phyloP scores from a whole-genome alignment of 2,113 vertebrate genomes.

The Alosa alosa region DNA sequence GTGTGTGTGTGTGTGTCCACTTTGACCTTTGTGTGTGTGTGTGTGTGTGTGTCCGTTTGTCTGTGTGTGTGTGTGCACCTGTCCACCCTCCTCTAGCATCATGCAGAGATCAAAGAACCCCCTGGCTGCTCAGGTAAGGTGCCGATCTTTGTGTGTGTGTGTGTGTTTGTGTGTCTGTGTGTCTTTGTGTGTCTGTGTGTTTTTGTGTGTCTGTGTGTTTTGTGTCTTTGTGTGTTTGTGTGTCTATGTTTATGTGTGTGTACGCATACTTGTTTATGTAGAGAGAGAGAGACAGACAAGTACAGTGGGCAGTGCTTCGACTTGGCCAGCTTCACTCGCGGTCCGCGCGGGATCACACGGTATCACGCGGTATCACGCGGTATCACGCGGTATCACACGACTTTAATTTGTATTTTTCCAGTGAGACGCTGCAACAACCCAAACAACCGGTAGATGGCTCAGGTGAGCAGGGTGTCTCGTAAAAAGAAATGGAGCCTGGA shows the following conservation, averaged over 20 bases:
- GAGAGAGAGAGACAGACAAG: background rate
- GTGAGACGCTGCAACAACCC: no score
- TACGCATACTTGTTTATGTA: background rate
- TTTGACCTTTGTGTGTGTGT: background rate
- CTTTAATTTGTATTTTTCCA: no score
- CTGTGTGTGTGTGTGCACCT: constrained; percentile 21
- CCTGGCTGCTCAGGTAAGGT: constrained; percentile 81
- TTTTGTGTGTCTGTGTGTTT: background rate
- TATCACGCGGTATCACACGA: no score
- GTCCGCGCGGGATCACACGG: no score
- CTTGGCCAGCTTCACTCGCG: no score
- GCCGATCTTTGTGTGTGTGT: constrained; percentile 37
- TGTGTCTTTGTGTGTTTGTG: background rate
- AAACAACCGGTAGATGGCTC: no score
- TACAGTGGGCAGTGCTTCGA: no score
- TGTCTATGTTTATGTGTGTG: constrained; percentile 14
- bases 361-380: no score
- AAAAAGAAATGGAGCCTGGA: no score
- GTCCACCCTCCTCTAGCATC: constrained; percentile 63
- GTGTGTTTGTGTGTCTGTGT: background rate
- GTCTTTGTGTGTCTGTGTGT: background rate
- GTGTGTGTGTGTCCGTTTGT: constrained; percentile 20
- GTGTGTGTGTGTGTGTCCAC: background rate
- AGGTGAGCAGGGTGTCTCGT: no score
- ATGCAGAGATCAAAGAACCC: constrained; percentile 81